Evolutionary conservation across 2,113 vertebrate species (phyloP).

Genomic region (Mus spicilegus): DNA sequence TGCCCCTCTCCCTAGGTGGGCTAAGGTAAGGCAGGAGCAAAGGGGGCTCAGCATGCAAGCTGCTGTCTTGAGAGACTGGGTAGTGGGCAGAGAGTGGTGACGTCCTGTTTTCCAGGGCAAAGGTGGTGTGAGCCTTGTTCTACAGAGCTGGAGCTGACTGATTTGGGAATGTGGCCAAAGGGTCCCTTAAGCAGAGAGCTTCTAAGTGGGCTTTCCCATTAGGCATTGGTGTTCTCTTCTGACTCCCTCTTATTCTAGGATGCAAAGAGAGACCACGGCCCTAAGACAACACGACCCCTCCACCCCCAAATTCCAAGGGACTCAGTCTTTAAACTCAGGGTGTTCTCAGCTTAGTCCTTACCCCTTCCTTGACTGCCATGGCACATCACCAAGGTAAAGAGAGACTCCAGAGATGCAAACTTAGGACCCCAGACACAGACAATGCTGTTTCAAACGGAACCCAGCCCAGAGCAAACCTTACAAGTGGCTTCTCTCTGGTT

Average conservation of each 20-base stretch:
- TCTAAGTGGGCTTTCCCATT: background rate
- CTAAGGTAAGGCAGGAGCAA: background rate
- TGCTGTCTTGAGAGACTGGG: background rate
- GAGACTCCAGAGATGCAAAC: background rate
- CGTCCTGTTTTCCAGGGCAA: background rate
- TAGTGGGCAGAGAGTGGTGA: background rate
- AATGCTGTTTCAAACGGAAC: constrained; percentile 82
- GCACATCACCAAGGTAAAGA: background rate
- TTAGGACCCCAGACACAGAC: constrained; percentile 58
- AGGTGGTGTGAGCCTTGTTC: background rate
- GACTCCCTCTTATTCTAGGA: background rate
- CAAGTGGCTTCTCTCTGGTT: constrained; percentile 71
- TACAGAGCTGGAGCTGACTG: background rate
- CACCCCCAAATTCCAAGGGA: background rate
- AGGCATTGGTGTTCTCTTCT: background rate
- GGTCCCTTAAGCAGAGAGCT: background rate
- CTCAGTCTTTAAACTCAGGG: background rate
- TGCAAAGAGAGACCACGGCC: background rate
- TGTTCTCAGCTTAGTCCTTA: background rate
- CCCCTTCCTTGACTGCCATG: background rate
- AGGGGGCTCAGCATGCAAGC: background rate
- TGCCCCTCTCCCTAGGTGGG: background rate
- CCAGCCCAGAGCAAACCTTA: constrained; percentile 75
- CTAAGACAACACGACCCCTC: background rate
- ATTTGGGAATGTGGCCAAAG: background rate